These are phyloP conservation scores for Leptobrachium ailaonicum DNA, from an alignment of 2,113 vertebrate species.

Conservation along the genomic window DNA sequence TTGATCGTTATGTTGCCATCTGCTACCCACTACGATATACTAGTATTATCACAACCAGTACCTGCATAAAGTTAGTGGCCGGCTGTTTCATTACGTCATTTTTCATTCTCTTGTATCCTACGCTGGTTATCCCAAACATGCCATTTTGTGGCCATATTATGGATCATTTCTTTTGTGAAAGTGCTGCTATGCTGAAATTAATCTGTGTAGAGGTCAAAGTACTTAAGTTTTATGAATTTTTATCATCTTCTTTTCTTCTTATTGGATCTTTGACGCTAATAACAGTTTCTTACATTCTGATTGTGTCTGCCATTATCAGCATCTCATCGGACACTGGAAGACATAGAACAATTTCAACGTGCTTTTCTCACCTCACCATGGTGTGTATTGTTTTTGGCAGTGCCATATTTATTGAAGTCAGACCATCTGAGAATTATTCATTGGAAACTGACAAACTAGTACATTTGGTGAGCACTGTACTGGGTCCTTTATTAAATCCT, in stretches of 20 bases:
- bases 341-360: conserved; percentile 56
- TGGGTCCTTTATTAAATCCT: conserved; percentile 31
- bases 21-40: conserved; percentile 53
- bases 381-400: conserved; percentile 46
- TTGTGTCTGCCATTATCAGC: conserved; percentile 50
- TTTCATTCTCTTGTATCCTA: conserved; percentile 32
- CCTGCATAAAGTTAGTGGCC: conserved; percentile 53
- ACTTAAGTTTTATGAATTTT: neutral
- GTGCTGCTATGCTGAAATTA: conserved; percentile 2
- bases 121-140: conserved; percentile 1
- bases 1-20: conserved; percentile 59
- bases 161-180: conserved; percentile 50
- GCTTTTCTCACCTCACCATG: conserved; percentile 53
- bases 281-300: conserved; percentile 53
- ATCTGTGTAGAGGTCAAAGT: conserved; percentile 15
- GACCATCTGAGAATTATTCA: conserved; percentile 8
- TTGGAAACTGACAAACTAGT: conserved; percentile 12
- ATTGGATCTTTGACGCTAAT: conserved; percentile 51
- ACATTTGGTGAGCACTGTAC: conserved; percentile 8
- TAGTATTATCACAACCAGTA: conserved; percentile 52
- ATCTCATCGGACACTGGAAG: conserved; percentile 31
- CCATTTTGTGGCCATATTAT: conserved; percentile 54
- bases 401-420: conserved; percentile 42
- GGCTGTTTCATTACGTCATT: conserved; percentile 45
- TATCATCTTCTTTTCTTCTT: conserved; percentile 33